Evolutionary conservation across 2,888 invertebrate species (phyloP).

Genomic region (Hololepta plana): DNA sequence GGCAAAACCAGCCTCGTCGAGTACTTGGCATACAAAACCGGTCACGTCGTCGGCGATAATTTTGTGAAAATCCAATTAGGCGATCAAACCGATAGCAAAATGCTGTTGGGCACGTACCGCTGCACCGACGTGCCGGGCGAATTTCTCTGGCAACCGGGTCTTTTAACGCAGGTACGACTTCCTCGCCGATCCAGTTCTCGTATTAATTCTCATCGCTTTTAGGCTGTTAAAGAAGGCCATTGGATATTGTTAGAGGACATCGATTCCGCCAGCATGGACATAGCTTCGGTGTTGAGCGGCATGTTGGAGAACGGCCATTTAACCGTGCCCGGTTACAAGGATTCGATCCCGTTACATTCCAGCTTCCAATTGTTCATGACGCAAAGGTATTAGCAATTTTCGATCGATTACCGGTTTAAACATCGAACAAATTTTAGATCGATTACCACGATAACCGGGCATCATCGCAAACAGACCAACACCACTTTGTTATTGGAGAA

Average conservation of each 20-base stretch:
- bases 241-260: slow-evolving; percentile 94
- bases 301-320: slow-evolving; percentile 68
- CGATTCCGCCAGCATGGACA: slow-evolving; percentile 85
- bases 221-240: slow-evolving; percentile 68
- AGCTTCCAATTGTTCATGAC: slow-evolving; percentile 91
- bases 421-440: slow-evolving; percentile 27
- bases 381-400: slow-evolving; percentile 37
- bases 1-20: slow-evolving; percentile 88
- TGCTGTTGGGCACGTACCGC: slow-evolving; percentile 80
- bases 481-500: slow-evolving; percentile 58
- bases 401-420: too few species aligned
- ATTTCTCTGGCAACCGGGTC: slow-evolving; percentile 93
- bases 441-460: slow-evolving; percentile 38
- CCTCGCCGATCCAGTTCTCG: background rate
- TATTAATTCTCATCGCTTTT: slow-evolving; percentile 7
- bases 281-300: slow-evolving; percentile 71
- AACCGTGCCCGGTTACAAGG: slow-evolving; percentile 77
- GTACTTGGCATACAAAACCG: slow-evolving; percentile 66
- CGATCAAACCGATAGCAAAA: slow-evolving; percentile 92
- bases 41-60: slow-evolving; percentile 32
- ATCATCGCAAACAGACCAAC: slow-evolving; percentile 40
- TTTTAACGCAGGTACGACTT: slow-evolving; percentile 53
- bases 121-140: slow-evolving; percentile 96
- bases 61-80: slow-evolving; percentile 84
- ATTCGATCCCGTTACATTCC: slow-evolving; percentile 58